phyloP scores from a whole-genome alignment of 1,140 invertebrate species.

The Araneus ventricosus region DNA sequence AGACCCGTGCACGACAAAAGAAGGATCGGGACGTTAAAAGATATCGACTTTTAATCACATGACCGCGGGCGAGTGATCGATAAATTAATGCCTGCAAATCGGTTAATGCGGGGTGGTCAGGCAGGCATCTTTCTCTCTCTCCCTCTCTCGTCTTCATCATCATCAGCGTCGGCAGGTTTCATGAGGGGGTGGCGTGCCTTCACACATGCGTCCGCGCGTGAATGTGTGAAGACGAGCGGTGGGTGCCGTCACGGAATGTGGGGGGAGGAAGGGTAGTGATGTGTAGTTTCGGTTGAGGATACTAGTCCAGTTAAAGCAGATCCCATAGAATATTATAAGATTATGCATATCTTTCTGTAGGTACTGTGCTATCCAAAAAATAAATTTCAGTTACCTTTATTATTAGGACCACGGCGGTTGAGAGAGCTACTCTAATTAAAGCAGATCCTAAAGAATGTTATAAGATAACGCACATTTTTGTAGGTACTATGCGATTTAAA shows the following conservation, averaged over 20 bases:
- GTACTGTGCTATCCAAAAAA: too few relatives aligned
- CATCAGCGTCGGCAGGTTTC: conserved; percentile 20
- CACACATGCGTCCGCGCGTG: conserved; percentile 34
- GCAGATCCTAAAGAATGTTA: not conserved
- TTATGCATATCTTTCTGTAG: not conserved
- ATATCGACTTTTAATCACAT: conserved; percentile 62
- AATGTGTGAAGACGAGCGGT: not conserved
- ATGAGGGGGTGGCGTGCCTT: not conserved
- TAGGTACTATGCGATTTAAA: too few relatives aligned
- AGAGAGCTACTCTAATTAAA: too few relatives aligned
- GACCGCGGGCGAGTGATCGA: conserved; percentile 19
- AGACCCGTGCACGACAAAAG: conserved; percentile 1
- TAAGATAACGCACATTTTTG: not conserved
- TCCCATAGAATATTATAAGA: not conserved
- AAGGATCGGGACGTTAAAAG: conserved; percentile 1
- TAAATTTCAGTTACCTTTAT: too few relatives aligned
- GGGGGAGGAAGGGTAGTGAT: not conserved
- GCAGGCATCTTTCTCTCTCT: not conserved
- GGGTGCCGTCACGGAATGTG: conserved; percentile 42
- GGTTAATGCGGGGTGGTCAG: conserved; percentile 20
- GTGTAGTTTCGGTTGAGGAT: not conserved
- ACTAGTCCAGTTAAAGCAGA: not conserved
- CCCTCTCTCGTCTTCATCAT: conserved; percentile 42
- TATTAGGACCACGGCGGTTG: too few relatives aligned
- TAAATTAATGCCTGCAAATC: conserved; percentile 61